Base-by-base conservation (phyloP, 1,140 invertebrate species). In the Leptinotarsa defecta region DNA sequence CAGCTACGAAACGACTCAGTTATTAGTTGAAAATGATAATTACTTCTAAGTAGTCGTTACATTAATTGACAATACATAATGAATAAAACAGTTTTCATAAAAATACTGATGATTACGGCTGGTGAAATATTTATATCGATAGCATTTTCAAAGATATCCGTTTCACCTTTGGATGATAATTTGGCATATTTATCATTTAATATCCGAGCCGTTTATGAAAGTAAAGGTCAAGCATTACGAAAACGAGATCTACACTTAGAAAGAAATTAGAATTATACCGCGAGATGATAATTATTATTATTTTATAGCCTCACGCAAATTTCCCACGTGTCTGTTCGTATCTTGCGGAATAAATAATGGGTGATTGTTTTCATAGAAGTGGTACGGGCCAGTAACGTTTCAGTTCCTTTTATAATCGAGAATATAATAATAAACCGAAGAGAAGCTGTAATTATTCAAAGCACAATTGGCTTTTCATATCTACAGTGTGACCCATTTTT, bases 11-110 rank as follows among this genome's bases (percentile, higher is more conserved):
- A 34, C 27, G 6, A 34, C 6, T 34, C 34, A 34, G 6, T 34
- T 34, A 11, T 11, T 2, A 34, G 8, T 8, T 34, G 34, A 1
- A 34, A 34, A 34, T 34, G 1, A 8, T 34, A 34, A 34, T 34
- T 11, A 34, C 8, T 34, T 34, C 34, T 34, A 34, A 11, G 34
- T 34, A 34, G 34, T 34, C 8, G 34, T 34, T 57, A 5, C 2
- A 57, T n/a, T 57, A 57, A 57, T 57, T 57, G n/a, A n/a, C 52
- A 57, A 57, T n/a, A 57, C n/a, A 57, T 34, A 57, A 57, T 57
- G 52, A n/a, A 57, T 57, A 57, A 13, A 17, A 13, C 15, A n/a
- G 52, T 57, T 57, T 34, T 11, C 6, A 34, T 34, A 34, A 34
- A 34, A 34, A 34, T 34, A n/a, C 52, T 13, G 52, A 0, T 57